Conservation (phyloP, 2,113 vertebrate genomes). For the Nesogale talazaci region DNA sequence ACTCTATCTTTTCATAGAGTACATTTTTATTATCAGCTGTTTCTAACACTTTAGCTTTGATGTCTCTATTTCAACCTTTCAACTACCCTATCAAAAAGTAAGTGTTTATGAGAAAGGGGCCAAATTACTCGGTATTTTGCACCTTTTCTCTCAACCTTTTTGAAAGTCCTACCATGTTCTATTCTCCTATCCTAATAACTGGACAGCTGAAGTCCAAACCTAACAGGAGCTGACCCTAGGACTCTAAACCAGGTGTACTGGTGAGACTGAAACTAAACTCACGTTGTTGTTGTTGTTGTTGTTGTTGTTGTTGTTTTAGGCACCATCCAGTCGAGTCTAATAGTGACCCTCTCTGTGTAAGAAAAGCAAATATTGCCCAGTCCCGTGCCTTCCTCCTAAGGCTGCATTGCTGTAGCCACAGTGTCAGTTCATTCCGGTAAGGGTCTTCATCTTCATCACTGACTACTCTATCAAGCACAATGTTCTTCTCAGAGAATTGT, state of each 20-base stretch:
- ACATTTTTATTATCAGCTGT: constrained; percentile 8
- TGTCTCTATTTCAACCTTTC: neutral
- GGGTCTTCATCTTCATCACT: neutral
- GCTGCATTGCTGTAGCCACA: neutral
- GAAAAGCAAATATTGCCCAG: neutral
- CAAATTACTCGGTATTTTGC: constrained; percentile 39
- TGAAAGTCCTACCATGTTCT: neutral
- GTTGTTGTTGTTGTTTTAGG: too few relatives aligned
- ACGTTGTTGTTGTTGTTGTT: neutral
- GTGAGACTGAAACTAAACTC: neutral
- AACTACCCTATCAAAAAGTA: constrained; percentile 47
- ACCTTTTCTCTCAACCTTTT: neutral
- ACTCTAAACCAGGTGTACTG: neutral
- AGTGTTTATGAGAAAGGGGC: neutral
- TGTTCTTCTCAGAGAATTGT: neutral
- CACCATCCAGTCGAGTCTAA: neutral
- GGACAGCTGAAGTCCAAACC: neutral
- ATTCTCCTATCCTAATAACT: constrained; percentile 12
- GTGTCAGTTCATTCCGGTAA: neutral
- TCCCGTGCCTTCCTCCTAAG: neutral
- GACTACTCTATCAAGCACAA: neutral
- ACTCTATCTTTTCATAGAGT: constrained; percentile 7
- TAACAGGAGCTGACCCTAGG: neutral
- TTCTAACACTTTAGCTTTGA: constrained; percentile 24
- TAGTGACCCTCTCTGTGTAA: neutral